Base-by-base conservation (phyloP, 1,140 invertebrate genomes). In the Ips nitidus region DNA sequence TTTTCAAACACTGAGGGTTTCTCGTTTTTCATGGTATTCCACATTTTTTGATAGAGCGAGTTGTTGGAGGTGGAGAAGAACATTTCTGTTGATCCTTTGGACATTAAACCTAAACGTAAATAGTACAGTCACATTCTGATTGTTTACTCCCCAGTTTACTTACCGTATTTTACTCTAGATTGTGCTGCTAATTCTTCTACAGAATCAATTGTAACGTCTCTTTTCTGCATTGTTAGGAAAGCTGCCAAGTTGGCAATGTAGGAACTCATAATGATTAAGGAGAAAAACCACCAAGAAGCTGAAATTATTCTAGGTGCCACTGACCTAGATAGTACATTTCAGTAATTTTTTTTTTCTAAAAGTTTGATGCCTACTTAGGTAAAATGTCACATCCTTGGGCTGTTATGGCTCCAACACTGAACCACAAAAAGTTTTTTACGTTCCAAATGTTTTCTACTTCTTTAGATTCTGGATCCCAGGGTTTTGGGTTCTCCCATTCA, bases 241-340 rank as follows among this genome's bases (percentile, higher is more conserved):
- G 96, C 95, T 2, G 97, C 95, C 65, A 98, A 84, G 82, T 98
- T 98, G 4, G 96, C 96, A 0, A 95, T 98, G 79, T 98, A 98
- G 0, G 94, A 97, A 6, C 94, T 95, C 6, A 95, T 92, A 82
- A 98, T 95, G 73, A 98, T 98, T 6, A 98, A 83, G 0, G 93
- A 92, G 78, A 98, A 98, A 77, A 98, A 95, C 94, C 94, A 98
- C 94, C 95, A 98, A 58, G 90, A 90, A 84, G 91, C 93, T 0
- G 90, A 90, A 22, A 90, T 88, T 0, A 93, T 87, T 36, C 94
- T 84, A 2, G 92, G 90, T 1, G 89, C 89, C 1, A 90, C 84
- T n/a, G 90, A 88, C 75, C 90, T 90, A 41, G 41, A 76, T 65
- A 39, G 37, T 68, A 41, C 36, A 62, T 66, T 52, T 1, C 41